These are phyloP conservation scores for Leptobrachium ailaonicum DNA, from an alignment of 2,113 vertebrate genomes.

Conservation along the genomic window DNA sequence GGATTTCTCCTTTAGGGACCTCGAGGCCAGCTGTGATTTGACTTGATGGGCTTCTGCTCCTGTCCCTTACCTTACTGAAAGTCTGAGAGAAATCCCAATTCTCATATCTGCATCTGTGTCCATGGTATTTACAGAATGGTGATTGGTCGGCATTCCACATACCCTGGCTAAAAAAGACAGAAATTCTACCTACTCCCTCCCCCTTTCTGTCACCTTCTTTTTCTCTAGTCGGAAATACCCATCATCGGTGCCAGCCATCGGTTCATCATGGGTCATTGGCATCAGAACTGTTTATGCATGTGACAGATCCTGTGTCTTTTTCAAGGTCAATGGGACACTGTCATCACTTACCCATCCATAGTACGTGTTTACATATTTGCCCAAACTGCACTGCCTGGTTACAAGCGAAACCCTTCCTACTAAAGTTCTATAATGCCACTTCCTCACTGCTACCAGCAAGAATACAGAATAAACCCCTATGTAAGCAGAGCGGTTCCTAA, in stretches of 20 bases:
- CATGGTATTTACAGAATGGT: slow-evolving; percentile 54
- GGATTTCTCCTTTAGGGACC: slow-evolving; percentile 49
- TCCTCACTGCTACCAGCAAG: slow-evolving; percentile 10
- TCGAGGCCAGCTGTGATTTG: slow-evolving; percentile 41
- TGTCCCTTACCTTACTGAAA: slow-evolving; percentile 55
- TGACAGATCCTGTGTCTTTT: slow-evolving; percentile 61
- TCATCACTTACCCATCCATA: slow-evolving; percentile 52
- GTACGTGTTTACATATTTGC: slow-evolving; percentile 4
- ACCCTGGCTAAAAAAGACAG: slow-evolving; percentile 44
- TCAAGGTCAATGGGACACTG: slow-evolving; percentile 60
- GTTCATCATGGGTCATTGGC: slow-evolving; percentile 52
- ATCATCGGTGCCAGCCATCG: slow-evolving; percentile 59
- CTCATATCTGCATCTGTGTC: slow-evolving; percentile 49
- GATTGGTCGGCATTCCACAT: slow-evolving; percentile 69
- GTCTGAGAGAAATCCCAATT: slow-evolving; percentile 64
- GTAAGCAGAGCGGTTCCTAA: slow-evolving; percentile 45
- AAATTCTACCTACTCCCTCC: slow-evolving; percentile 29
- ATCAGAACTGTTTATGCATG: slow-evolving; percentile 50
- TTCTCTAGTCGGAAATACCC: slow-evolving; percentile 34
- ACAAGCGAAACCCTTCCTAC: neutral
- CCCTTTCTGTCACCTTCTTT: slow-evolving; percentile 18
- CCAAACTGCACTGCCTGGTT: neutral
- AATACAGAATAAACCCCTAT: slow-evolving; percentile 43
- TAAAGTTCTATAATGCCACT: neutral
- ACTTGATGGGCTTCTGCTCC: slow-evolving; percentile 56